Conservation (phyloP, 2,888 invertebrate genomes). For the Thecocarcelia acutangulata region DNA sequence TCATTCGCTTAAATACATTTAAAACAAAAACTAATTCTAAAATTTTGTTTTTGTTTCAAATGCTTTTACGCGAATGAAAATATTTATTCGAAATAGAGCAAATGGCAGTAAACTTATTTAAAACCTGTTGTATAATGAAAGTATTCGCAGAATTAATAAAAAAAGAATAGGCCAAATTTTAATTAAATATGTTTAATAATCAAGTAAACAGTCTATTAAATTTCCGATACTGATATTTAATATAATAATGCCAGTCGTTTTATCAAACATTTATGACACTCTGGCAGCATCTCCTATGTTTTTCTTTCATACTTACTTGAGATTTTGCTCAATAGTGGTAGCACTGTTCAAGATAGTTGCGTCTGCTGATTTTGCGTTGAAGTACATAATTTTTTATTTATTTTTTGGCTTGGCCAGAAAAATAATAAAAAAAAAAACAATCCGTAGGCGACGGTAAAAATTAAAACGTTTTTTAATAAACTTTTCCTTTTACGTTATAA, state of each 20-base stretch:
- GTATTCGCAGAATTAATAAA: too few species aligned
- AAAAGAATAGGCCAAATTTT: too few species aligned
- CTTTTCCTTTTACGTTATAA: not conserved
- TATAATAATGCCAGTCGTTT: not conserved
- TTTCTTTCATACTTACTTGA: not conserved
- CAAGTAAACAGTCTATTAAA: too few species aligned
- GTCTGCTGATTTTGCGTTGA: conserved; percentile 51
- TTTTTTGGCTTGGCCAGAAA: conserved; percentile 61
- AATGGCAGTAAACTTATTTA: too few species aligned
- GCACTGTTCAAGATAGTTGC: conserved; percentile 8
- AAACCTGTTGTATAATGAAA: too few species aligned
- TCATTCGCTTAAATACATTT: too few species aligned
- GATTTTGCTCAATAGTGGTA: conserved; percentile 4
- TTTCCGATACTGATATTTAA: too few species aligned
- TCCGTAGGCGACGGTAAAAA: conserved; percentile 37
- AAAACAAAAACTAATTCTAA: too few species aligned
- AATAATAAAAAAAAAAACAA: conserved; percentile 33
- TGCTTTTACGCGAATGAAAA: too few species aligned
- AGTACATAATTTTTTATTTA: conserved; percentile 31
- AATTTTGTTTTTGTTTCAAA: too few species aligned
- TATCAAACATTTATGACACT: not conserved
- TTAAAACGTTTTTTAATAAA: not conserved
- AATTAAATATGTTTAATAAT: too few species aligned
- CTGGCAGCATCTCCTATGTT: not conserved
- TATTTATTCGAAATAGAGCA: too few species aligned